Evolutionary conservation across 1,140 invertebrate species (phyloP).

Genomic region (Homarus americanus): DNA sequence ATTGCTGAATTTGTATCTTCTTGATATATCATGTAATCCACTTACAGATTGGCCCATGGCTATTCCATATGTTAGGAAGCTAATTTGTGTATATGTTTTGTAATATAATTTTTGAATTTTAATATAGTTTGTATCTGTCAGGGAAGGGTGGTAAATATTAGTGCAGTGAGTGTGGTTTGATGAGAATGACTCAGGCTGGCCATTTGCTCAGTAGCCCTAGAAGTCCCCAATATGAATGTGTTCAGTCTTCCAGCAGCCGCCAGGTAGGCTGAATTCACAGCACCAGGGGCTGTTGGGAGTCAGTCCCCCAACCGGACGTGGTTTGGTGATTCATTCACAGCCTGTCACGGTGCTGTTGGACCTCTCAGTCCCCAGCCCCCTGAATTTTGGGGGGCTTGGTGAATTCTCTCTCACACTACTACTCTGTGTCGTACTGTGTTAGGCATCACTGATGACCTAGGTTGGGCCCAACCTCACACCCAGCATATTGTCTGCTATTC

Average conservation of each 20-base stretch:
- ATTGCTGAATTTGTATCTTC: not conserved
- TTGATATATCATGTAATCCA: not conserved
- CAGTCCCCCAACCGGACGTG: constrained; percentile 71
- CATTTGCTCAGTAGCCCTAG: constrained; percentile 71
- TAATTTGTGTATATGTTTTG: not conserved
- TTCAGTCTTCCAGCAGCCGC: constrained; percentile 71
- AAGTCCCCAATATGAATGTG: constrained; percentile 67
- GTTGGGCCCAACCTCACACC: constrained; percentile 40
- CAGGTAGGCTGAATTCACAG: constrained; percentile 72
- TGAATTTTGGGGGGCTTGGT: constrained; percentile 60
- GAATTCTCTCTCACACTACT: constrained; percentile 67
- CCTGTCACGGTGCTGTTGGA: constrained; percentile 71
- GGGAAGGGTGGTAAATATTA: constrained; percentile 23
- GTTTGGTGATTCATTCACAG: constrained; percentile 73
- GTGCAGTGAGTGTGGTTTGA: constrained; percentile 43
- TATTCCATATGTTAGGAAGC: not conserved
- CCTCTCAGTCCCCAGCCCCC: constrained; percentile 63
- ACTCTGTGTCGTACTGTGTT: constrained; percentile 71
- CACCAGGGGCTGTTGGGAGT: constrained; percentile 72
- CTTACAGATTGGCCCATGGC: not conserved
- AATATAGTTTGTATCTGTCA: constrained; percentile 15
- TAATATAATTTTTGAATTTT: not conserved
- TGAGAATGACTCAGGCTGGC: constrained; percentile 59
- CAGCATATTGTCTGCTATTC: constrained; percentile 53
- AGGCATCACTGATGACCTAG: constrained; percentile 64